Conservation (phyloP, 1,140 invertebrate genomes). For the Caerostris darwini region DNA sequence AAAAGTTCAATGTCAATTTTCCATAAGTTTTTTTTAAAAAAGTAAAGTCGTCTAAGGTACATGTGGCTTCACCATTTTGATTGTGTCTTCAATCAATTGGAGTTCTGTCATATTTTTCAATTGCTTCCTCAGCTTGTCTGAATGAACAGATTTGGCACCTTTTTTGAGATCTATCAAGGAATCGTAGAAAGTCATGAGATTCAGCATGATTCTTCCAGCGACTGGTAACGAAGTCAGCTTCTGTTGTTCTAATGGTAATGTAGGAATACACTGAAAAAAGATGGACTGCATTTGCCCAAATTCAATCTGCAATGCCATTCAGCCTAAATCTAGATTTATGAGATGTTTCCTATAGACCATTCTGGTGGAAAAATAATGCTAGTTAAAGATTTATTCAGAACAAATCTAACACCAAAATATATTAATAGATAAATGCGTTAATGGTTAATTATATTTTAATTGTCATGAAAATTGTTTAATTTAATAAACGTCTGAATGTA, state of each 20-base stretch:
- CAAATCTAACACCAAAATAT: background rate
- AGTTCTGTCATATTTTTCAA: background rate
- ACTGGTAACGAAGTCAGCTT: conserved; percentile 22
- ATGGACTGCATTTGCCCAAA: background rate
- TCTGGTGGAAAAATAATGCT: background rate
- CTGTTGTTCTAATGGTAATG: conserved; percentile 31
- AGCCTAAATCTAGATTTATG: background rate
- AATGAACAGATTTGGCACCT: conserved; percentile 10
- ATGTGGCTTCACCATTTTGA: background rate
- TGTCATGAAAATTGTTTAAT: background rate
- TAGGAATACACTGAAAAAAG: background rate
- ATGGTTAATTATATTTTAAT: background rate
- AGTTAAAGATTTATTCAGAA: background rate
- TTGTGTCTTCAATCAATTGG: background rate
- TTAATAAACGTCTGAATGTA: background rate
- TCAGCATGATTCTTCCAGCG: conserved; percentile 1
- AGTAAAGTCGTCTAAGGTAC: background rate
- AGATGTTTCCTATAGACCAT: background rate
- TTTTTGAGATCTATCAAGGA: background rate
- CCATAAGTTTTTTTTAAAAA: too few relatives aligned
- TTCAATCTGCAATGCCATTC: background rate
- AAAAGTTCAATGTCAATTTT: too few relatives aligned
- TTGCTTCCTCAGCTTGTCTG: conserved; percentile 11
- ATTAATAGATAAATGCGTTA: background rate
- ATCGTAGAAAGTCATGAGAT: background rate